These are phyloP conservation scores for Cydia strobilella DNA, from an alignment of 1,140 invertebrate genomes.

Conservation along the genomic window DNA sequence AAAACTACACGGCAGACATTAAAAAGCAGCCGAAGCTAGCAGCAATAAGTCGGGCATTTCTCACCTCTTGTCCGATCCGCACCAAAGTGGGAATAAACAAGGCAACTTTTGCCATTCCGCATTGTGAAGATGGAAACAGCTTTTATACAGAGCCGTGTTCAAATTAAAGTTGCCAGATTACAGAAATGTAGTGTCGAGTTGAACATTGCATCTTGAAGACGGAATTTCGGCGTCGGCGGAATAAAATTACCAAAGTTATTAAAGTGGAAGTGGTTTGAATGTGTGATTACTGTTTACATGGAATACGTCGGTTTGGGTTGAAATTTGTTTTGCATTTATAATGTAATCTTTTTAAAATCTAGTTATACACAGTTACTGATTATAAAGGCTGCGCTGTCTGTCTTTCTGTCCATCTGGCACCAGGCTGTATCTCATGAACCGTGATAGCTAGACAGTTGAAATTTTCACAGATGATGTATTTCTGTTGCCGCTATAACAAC, in stretches of 20 bases:
- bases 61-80: slow-evolving; percentile 58
- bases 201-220: slow-evolving; percentile 14
- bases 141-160: slow-evolving; percentile 53
- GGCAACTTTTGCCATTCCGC: slow-evolving; percentile 67
- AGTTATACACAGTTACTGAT: too few species aligned
- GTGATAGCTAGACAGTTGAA: too few species aligned
- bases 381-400: too few species aligned
- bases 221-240: slow-evolving; percentile 7
- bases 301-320: not conserved
- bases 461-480: too few species aligned
- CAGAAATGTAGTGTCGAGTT: slow-evolving; percentile 30
- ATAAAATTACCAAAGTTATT: slow-evolving; percentile 31
- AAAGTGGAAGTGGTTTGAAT: slow-evolving; percentile 3
- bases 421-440: too few species aligned
- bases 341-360: not conserved
- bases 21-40: not conserved
- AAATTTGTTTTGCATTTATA: not conserved
- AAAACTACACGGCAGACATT: not conserved
- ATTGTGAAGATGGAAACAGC: slow-evolving; percentile 44
- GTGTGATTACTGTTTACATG: slow-evolving; percentile 1
- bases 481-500: too few species aligned
- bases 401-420: too few species aligned
- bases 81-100: slow-evolving; percentile 68
- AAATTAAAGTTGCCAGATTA: slow-evolving; percentile 64
- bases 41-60: slow-evolving; percentile 56